phyloP scores from a whole-genome alignment of 2,797 vertebrate genomes.

The Hydrophis major region DNA sequence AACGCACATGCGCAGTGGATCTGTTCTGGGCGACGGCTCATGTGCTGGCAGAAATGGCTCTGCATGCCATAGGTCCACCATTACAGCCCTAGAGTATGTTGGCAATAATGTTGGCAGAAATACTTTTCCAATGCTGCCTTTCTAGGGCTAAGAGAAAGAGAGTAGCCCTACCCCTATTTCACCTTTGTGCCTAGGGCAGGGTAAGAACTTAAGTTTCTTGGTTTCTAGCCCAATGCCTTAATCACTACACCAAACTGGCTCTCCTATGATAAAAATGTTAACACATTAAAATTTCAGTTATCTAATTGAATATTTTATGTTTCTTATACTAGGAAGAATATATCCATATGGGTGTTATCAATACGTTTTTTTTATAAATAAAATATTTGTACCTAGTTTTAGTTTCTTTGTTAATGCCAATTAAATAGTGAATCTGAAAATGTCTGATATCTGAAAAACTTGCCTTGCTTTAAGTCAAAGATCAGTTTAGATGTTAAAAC shows the following conservation, averaged over 20 bases:
- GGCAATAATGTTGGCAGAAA: background rate
- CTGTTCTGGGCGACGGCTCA: no score
- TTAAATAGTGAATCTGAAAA: background rate
- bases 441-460: background rate
- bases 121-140: background rate
- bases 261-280: background rate
- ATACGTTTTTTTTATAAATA: background rate
- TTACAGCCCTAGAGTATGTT: background rate
- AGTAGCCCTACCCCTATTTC: background rate
- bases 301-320: background rate
- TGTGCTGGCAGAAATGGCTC: no score
- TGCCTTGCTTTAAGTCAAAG: background rate
- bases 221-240: background rate
- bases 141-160: background rate
- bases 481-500: background rate
- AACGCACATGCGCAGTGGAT: no score
- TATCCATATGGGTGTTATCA: background rate
- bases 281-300: background rate
- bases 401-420: background rate
- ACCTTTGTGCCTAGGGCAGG: background rate
- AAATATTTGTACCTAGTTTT: background rate
- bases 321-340: background rate
- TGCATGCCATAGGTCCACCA: no score
- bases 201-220: background rate
- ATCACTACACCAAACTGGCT: background rate